Percentiles rank a stretch among this genome's conserved stretches.
phyloP scores from a whole-genome alignment of 1,140 invertebrate genomes.

The Papilio machaon region DNA sequence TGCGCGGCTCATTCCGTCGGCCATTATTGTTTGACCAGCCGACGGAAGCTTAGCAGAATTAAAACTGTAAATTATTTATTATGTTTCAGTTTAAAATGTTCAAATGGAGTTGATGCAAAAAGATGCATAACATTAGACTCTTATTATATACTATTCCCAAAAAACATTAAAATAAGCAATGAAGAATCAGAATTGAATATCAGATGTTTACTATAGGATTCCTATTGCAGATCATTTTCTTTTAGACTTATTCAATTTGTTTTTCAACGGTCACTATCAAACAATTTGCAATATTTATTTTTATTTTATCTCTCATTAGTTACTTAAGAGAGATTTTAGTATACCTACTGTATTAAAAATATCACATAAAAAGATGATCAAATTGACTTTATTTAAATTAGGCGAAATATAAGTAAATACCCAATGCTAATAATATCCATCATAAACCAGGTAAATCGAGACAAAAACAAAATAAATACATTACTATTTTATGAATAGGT shows the following conservation, averaged over 20 bases:
- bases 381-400: background rate
- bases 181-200: background rate
- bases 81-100: background rate
- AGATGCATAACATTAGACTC: background rate
- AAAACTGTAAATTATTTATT: conserved; percentile 47
- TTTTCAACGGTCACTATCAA: background rate
- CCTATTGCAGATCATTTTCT: background rate
- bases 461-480: background rate
- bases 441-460: background rate
- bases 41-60: conserved; percentile 30
- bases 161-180: background rate
- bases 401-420: background rate
- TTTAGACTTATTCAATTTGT: background rate
- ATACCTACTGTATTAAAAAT: background rate
- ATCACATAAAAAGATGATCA: background rate
- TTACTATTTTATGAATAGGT: background rate
- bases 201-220: conserved; percentile 4
- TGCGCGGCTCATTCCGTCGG: conserved; percentile 26
- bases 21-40: background rate
- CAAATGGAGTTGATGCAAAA: background rate
- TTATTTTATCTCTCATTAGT: background rate
- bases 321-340: background rate
- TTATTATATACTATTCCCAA: background rate
- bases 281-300: background rate
- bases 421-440: background rate